A percentile compares a stretch with the other conserved stretches of the same genome.
Conservation (phyloP, 1,140 invertebrate genomes). For the Cydia pomonella region DNA sequence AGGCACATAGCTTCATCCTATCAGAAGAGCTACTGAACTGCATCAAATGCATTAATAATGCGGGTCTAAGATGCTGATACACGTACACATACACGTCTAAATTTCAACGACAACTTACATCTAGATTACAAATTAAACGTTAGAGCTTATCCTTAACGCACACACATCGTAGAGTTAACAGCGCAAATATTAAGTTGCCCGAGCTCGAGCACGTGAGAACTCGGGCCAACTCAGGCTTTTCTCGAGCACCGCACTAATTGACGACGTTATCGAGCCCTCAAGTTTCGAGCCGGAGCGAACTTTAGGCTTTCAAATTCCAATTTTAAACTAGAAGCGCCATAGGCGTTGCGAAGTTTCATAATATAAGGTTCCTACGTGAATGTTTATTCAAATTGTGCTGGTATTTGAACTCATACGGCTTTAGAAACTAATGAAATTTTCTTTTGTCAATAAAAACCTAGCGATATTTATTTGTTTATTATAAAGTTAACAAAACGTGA, state of each 20-base stretch:
- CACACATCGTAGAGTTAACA: slow-evolving; percentile 11
- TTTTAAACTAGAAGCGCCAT: slow-evolving; percentile 64
- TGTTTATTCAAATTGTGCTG: slow-evolving; percentile 29
- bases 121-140: slow-evolving; percentile 5
- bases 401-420: not conserved
- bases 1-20: not conserved
- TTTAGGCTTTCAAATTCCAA: slow-evolving; percentile 59
- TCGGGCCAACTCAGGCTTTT: slow-evolving; percentile 37
- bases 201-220: slow-evolving; percentile 35
- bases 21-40: slow-evolving; percentile 3
- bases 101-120: not conserved
- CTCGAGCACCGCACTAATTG: slow-evolving; percentile 56
- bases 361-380: slow-evolving; percentile 32
- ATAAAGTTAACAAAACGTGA: no score
- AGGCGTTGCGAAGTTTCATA: slow-evolving; percentile 56
- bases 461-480: no score
- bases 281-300: slow-evolving; percentile 49
- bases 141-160: not conserved
- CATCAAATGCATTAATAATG: not conserved
- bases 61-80: not conserved
- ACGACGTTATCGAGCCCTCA: slow-evolving; percentile 60
- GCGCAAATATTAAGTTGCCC: slow-evolving; percentile 32
- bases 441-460: not conserved
- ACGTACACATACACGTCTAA: not conserved
- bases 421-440: not conserved